Conservation (phyloP, 2,113 vertebrate species). For the Columba janthina region DNA sequence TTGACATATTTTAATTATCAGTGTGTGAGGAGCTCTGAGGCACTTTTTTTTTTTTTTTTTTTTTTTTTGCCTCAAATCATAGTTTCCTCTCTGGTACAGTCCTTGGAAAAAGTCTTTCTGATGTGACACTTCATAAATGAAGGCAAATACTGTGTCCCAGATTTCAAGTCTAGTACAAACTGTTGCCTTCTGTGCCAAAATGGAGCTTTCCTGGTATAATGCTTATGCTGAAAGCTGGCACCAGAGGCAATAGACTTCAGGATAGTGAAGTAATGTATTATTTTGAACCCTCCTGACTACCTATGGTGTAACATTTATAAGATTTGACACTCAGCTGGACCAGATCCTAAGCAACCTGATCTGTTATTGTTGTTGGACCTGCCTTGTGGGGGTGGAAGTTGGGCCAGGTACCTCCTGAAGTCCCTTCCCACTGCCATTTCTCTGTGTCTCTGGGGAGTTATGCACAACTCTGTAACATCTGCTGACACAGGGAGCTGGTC, state of each 20-base stretch:
- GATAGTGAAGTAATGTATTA: neutral
- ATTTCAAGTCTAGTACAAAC: neutral
- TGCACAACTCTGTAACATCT: rapidly evolving
- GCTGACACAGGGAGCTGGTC: neutral
- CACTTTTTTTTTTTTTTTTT: neutral
- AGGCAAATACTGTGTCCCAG: neutral
- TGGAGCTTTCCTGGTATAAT: neutral
- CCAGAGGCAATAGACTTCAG: neutral
- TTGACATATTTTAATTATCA: neutral
- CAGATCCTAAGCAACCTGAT: neutral
- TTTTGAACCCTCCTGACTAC: neutral
- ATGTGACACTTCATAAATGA: neutral
- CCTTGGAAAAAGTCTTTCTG: neutral
- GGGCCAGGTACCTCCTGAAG: neutral
- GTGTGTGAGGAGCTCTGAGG: neutral
- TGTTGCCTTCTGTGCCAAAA: neutral
- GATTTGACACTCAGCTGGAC: neutral
- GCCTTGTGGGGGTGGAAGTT: neutral
- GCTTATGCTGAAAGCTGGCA: neutral
- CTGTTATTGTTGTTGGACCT: neutral
- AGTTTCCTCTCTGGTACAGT: neutral
- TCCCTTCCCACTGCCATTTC: neutral
- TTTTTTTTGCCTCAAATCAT: neutral
- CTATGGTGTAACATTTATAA: neutral
- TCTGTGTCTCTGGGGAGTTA: neutral